These are phyloP conservation scores for Globicephala melas DNA, from an alignment of 2,113 vertebrate species.

Conservation along the genomic window DNA sequence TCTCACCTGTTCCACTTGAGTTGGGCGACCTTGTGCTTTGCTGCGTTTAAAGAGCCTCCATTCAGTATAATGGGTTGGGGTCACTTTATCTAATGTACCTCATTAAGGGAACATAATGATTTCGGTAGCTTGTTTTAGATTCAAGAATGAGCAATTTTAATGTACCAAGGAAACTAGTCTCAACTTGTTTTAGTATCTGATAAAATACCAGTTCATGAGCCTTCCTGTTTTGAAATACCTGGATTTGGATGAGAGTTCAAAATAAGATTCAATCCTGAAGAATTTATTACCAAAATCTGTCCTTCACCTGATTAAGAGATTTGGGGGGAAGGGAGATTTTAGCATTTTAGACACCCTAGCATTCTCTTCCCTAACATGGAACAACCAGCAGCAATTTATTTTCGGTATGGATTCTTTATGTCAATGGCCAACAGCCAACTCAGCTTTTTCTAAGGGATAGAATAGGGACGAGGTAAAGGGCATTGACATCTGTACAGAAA, in stretches of 20 bases:
- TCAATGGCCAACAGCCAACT: background rate
- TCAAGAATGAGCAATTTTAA: background rate
- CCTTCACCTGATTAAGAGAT: background rate
- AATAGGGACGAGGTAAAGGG: background rate
- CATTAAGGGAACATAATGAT: background rate
- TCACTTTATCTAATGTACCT: background rate
- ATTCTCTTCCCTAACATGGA: background rate
- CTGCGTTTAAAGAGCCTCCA: slow-evolving; percentile 11
- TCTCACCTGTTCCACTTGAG: slow-evolving; percentile 39
- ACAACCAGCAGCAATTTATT: background rate
- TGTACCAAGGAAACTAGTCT: background rate
- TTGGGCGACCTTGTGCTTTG: background rate
- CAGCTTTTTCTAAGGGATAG: background rate
- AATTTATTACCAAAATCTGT: background rate
- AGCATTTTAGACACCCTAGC: too few species aligned
- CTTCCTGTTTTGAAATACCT: background rate
- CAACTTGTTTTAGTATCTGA: background rate
- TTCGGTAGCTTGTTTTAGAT: slow-evolving; percentile 34
- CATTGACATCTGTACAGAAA: background rate
- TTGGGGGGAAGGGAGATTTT: background rate
- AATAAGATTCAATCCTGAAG: background rate
- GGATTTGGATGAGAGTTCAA: background rate
- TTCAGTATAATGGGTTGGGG: background rate
- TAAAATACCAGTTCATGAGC: background rate
- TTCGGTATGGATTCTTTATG: background rate